These are phyloP conservation scores for Scaptomyza hsui DNA, from an alignment of 1,140 invertebrate genomes.

Conservation along the genomic window DNA sequence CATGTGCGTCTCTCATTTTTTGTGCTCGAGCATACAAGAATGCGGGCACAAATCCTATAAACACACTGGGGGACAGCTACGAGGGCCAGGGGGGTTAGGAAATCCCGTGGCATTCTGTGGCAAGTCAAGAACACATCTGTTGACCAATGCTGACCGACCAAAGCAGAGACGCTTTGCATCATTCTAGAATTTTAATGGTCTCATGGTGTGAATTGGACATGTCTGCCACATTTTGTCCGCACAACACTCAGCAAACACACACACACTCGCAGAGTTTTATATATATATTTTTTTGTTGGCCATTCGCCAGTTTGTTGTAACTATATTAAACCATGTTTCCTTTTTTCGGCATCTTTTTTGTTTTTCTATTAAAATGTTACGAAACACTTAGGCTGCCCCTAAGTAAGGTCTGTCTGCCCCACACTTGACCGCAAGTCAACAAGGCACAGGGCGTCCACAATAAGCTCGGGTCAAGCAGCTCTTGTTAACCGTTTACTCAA, in stretches of 20 bases:
- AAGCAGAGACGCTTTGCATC: constrained; percentile 20
- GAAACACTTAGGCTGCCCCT: constrained; percentile 15
- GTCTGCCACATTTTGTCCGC: constrained; percentile 37
- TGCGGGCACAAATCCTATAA: constrained; percentile 65
- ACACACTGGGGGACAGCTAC: constrained; percentile 1
- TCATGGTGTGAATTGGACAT: constrained; percentile 49
- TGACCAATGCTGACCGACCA: constrained; percentile 32
- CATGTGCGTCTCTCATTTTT: constrained; percentile 53
- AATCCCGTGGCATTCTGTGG: constrained; percentile 20
- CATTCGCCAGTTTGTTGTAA: constrained; percentile 41
- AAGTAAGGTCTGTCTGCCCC: constrained; percentile 11
- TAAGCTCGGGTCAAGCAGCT: constrained; percentile 28
- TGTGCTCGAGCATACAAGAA: constrained; percentile 47
- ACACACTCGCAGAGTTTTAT: not conserved
- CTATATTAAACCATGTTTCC: constrained; percentile 44
- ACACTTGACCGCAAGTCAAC: constrained; percentile 32
- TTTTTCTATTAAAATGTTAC: constrained; percentile 48
- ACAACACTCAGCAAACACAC: constrained; percentile 21
- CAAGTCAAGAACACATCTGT: constrained; percentile 50
- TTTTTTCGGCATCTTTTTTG: constrained; percentile 16
- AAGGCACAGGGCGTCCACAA: not conserved
- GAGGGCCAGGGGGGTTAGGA: not conserved
- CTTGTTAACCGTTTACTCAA: constrained; percentile 21
- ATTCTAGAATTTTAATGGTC: constrained; percentile 47
- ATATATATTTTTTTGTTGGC: constrained; percentile 17